Evolutionary conservation across 1,140 invertebrate species (phyloP).

Genomic region (Venturia canescens): DNA sequence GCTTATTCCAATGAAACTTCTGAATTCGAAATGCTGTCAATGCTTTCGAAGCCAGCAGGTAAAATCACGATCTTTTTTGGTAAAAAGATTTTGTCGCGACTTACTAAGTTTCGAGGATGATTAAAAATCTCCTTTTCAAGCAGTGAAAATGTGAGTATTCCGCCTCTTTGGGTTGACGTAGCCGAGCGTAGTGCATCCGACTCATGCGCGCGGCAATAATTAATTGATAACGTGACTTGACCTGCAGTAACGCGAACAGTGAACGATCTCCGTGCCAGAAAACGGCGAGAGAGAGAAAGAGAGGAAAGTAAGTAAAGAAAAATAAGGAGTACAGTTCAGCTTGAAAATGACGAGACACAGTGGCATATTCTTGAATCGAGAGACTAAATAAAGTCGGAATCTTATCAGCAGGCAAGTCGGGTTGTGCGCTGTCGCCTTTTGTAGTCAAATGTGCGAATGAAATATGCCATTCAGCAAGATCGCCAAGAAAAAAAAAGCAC

Average conservation of each 20-base stretch:
- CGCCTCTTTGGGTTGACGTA: too few relatives aligned
- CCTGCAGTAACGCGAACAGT: conserved; percentile 31
- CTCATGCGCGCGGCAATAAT: neutral
- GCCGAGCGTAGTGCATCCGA: too few relatives aligned
- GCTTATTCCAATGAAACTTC: too few relatives aligned
- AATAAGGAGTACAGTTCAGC: neutral
- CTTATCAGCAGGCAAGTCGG: conserved; percentile 11
- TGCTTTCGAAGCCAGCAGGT: too few relatives aligned
- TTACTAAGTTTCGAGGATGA: too few relatives aligned
- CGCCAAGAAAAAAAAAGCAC: conserved; percentile 6
- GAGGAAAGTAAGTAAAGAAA: neutral
- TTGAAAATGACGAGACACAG: neutral
- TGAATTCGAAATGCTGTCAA: too few relatives aligned
- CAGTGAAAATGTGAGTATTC: too few relatives aligned
- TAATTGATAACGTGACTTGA: conserved; percentile 30
- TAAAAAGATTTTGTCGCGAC: too few relatives aligned
- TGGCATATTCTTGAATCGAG: neutral
- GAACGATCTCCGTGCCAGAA: conserved; percentile 6
- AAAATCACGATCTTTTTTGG: too few relatives aligned
- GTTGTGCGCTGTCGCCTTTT: neutral
- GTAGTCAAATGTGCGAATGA: neutral
- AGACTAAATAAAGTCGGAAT: conserved; percentile 11
- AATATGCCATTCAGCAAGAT: conserved; percentile 20
- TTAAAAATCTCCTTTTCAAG: too few relatives aligned
- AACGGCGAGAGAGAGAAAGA: neutral